These are phyloP conservation scores for Apantesis nais DNA, from an alignment of 2,888 invertebrate genomes.

Conservation along the genomic window DNA sequence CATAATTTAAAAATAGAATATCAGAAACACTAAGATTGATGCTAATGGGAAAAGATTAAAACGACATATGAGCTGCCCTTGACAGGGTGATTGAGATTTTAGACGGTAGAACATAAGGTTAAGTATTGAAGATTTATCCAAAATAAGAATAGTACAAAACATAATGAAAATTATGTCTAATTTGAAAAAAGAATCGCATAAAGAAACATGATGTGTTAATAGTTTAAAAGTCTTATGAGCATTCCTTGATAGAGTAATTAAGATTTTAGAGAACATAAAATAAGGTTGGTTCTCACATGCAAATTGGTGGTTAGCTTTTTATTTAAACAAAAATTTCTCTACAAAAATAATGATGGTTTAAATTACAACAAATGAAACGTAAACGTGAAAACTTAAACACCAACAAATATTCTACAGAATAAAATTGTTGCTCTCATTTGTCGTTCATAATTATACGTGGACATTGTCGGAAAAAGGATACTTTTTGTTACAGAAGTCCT, in stretches of 20 bases:
- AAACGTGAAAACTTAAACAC: background rate
- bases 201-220: background rate
- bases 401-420: background rate
- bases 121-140: no score
- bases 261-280: background rate
- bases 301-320: background rate
- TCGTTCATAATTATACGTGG: slow-evolving; percentile 18
- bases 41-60: no score
- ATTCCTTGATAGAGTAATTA: background rate
- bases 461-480: slow-evolving; percentile 9
- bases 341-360: background rate
- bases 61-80: no score
- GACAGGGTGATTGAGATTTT: no score
- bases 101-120: no score
- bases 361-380: background rate
- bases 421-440: slow-evolving; percentile 18
- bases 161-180: no score
- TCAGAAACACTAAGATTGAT: no score
- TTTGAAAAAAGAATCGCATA: background rate
- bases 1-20: no score
- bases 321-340: no score
- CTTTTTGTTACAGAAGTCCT: slow-evolving; percentile 12
- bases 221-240: background rate
- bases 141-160: no score
- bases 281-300: background rate